Percentiles rank a stretch among this genome's conserved stretches.
These are phyloP conservation scores for Pangasius mekongensis DNA, from an alignment of 2,797 vertebrate species.

Conservation along the genomic window DNA sequence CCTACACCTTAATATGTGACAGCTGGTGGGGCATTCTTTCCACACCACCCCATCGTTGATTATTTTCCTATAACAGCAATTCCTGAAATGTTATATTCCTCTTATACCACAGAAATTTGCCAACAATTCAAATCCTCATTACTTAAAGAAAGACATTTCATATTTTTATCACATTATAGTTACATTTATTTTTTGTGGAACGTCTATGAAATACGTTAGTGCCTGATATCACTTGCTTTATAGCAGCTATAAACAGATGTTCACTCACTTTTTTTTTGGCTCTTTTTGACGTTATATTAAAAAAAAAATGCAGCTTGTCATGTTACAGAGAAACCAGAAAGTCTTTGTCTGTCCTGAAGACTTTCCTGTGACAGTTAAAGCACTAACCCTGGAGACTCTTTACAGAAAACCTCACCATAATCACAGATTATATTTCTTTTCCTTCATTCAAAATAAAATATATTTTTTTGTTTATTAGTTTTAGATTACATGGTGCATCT, in stretches of 20 bases:
- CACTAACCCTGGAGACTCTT: neutral
- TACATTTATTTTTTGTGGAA: neutral
- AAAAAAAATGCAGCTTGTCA: neutral
- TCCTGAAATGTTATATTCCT: neutral
- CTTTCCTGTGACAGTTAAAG: neutral
- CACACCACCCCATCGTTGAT: neutral
- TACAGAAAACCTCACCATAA: neutral
- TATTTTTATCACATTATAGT: neutral
- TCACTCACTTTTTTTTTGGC: neutral
- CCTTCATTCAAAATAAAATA: neutral
- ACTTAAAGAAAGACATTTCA: neutral
- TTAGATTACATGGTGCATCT: neutral
- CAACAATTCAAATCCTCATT: neutral
- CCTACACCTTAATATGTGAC: neutral
- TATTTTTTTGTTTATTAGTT: neutral
- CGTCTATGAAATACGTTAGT: neutral
- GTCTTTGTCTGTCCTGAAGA: neutral
- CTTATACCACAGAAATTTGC: neutral
- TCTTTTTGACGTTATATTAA: neutral
- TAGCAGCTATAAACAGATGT: neutral
- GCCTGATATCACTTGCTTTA: neutral
- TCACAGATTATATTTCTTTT: neutral
- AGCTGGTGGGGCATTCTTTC: neutral
- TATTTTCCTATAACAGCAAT: neutral
- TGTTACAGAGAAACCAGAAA: neutral